Evolutionary conservation across 2,888 invertebrate genomes (phyloP).

Genomic region (Tridacna gigas): DNA sequence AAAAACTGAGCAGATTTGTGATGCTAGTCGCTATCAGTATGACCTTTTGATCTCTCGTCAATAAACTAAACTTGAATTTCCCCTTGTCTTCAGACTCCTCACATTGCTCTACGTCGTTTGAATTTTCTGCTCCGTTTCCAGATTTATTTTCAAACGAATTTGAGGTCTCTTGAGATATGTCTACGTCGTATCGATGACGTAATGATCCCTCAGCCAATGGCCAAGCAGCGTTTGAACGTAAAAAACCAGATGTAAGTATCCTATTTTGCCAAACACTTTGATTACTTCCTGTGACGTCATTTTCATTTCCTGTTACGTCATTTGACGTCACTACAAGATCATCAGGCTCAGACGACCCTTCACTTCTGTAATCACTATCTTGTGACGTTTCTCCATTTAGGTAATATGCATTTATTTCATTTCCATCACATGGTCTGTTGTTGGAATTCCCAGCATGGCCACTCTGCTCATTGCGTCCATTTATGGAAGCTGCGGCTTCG

Average conservation of each 20-base stretch:
- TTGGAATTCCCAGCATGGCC: not conserved
- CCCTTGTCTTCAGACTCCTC: conserved; percentile 12
- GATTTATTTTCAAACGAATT: not conserved
- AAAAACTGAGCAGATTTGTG: conserved; percentile 54
- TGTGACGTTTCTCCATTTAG: not conserved
- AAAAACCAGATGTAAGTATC: not conserved
- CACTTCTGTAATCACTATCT: conserved; percentile 26
- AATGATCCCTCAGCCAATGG: conserved; percentile 27
- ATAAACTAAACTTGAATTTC: conserved; percentile 45
- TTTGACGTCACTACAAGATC: conserved; percentile 9
- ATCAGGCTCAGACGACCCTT: not conserved
- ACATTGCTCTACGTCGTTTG: not conserved
- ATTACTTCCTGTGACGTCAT: not conserved
- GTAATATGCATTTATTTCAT: not conserved
- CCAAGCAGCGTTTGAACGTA: not conserved
- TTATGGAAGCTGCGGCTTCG: not conserved
- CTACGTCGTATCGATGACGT: not conserved
- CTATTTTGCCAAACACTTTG: not conserved
- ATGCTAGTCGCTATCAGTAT: conserved; percentile 42
- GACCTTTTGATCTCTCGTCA: conserved; percentile 45
- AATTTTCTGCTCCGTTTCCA: not conserved
- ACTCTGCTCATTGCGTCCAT: not conserved
- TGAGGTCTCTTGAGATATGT: not conserved
- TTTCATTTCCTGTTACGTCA: not conserved
- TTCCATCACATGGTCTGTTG: not conserved